phyloP scores from a whole-genome alignment of 2,888 invertebrate genomes.

The Ceraclea dissimilis region DNA sequence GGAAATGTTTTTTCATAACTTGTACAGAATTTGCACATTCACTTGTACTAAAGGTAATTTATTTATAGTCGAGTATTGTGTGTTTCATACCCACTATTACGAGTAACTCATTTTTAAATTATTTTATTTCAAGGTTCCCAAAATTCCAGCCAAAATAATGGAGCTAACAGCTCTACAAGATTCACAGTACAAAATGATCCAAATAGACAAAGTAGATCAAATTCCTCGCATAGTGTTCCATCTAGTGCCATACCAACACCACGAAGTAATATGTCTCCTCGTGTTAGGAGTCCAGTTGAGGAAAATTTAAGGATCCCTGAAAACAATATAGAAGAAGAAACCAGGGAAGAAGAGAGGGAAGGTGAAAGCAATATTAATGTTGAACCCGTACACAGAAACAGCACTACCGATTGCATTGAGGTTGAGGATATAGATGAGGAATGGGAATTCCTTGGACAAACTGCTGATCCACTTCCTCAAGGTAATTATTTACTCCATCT shows the following conservation, averaged over 20 bases:
- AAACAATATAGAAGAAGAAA: not conserved
- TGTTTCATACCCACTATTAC: no score
- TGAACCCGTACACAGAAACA: not conserved
- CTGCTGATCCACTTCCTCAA: slow-evolving; percentile 39
- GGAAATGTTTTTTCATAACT: no score
- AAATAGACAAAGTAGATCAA: not conserved
- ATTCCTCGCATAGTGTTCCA: not conserved
- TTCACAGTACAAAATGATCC: not conserved
- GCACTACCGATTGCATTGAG: slow-evolving; percentile 45
- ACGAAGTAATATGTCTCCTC: slow-evolving; percentile 17
- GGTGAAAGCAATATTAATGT: not conserved
- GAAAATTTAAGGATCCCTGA: not conserved
- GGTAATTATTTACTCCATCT: slow-evolving; percentile 29
- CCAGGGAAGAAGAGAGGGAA: not conserved
- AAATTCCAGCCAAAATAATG: slow-evolving; percentile 3
- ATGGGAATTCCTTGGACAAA: slow-evolving; percentile 42
- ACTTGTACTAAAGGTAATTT: no score
- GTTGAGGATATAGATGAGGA: slow-evolving; percentile 45
- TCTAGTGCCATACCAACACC: slow-evolving; percentile 26
- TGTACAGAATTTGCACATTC: no score
- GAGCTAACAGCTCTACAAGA: slow-evolving; percentile 5
- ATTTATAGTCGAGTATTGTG: no score
- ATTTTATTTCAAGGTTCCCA: slow-evolving; percentile 14
- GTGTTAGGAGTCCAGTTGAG: not conserved
- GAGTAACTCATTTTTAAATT: no score